Evolutionary conservation across 2,888 invertebrate species (phyloP).

Genomic region (Lamproptera curius): DNA sequence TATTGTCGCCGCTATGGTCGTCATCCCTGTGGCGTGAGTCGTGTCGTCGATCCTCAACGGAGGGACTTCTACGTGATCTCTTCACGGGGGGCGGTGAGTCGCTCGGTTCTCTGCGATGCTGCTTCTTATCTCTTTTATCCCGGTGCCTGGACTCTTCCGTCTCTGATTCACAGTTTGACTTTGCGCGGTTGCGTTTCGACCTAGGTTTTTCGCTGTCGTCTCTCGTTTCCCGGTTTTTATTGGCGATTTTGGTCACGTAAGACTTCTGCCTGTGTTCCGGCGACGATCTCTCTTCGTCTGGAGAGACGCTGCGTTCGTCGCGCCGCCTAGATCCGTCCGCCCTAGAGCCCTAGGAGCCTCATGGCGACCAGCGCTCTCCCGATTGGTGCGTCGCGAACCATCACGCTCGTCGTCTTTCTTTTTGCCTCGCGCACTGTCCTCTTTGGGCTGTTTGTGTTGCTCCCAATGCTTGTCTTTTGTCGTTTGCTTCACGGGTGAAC

Average conservation of each 20-base stretch:
- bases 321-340: conserved; percentile 41
- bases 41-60: conserved; percentile 40
- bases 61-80: conserved; percentile 49
- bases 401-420: conserved; percentile 66
- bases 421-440: conserved; percentile 51
- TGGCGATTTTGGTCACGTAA: conserved; percentile 54
- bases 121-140: conserved; percentile 44
- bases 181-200: conserved; percentile 47
- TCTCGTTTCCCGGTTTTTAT: conserved; percentile 45
- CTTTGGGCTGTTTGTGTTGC: conserved; percentile 48
- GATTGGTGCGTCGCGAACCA: conserved; percentile 1
- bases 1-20: conserved; percentile 29
- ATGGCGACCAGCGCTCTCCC: conserved; percentile 55
- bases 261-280: conserved; percentile 53
- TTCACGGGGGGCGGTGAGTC: conserved; percentile 57
- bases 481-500: conserved; percentile 57
- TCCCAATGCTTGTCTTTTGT: conserved; percentile 51
- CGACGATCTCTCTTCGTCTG: conserved; percentile 41
- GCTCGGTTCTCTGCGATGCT: conserved; percentile 34
- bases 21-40: conserved; percentile 16
- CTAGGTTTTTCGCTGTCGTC: conserved; percentile 40
- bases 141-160: conserved; percentile 34
- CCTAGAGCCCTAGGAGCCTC: conserved; percentile 41
- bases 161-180: conserved; percentile 46
- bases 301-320: conserved; percentile 45